Evolutionary conservation across 2,797 vertebrate species (phyloP).

Genomic region (Lacerta viridis): DNA sequence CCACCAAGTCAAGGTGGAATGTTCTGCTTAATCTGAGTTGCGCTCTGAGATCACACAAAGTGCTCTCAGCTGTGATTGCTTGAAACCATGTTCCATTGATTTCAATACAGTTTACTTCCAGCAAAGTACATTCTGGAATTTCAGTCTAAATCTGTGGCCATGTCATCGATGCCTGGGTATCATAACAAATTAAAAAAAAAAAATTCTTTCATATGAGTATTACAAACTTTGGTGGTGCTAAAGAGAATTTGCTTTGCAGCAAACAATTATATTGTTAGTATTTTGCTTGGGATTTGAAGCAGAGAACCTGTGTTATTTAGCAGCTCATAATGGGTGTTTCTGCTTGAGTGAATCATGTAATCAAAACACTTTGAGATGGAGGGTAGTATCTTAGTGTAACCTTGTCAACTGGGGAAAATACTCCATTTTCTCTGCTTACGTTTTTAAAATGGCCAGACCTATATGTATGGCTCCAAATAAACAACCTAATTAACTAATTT

Average conservation of each 20-base stretch:
- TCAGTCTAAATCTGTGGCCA: background rate
- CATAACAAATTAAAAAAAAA: background rate
- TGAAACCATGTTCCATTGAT: background rate
- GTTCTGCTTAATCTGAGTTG: background rate
- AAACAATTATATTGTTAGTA: conserved; percentile 9
- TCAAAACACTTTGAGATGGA: conserved; percentile 37
- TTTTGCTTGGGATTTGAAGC: background rate
- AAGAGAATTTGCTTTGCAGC: background rate
- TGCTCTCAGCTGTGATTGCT: background rate
- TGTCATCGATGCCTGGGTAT: background rate
- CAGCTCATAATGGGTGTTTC: conserved; percentile 20
- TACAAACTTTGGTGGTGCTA: background rate
- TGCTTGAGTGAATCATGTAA: conserved; percentile 42
- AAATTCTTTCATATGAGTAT: background rate
- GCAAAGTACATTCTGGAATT: background rate
- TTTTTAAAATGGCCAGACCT: background rate
- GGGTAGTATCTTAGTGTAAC: background rate
- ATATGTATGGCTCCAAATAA: background rate
- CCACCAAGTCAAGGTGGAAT: background rate
- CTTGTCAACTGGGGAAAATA: conserved; percentile 8
- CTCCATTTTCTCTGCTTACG: background rate
- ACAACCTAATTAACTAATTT: background rate
- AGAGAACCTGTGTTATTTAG: conserved; percentile 10
- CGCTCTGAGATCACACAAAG: background rate
- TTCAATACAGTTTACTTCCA: background rate